Evolutionary conservation across 2,797 vertebrate species (phyloP), one percentile per base, ranked within the genome.

Genomic region (Otus scops): DNA sequence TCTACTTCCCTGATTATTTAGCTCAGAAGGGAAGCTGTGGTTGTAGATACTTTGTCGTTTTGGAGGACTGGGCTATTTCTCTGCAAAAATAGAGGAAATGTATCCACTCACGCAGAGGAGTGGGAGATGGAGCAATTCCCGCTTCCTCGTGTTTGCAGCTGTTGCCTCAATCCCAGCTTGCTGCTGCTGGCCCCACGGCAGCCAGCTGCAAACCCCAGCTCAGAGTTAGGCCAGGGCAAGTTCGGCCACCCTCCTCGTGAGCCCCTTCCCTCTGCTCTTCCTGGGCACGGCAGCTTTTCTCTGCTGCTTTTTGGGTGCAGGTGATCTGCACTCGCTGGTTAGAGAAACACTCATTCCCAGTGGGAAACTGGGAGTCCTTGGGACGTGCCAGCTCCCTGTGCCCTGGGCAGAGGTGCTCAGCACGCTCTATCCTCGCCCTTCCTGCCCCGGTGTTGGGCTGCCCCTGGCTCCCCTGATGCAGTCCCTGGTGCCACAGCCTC

Each of bases 391-490:
- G 28, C 18, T 68, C 26, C 47, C 1, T 36, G 4, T 0, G 3
- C 27, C 26, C 36, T 13, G n/a, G n/a, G n/a, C 60, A 56, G 59
- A 60, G 36, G 59, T 3, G 5, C 6, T 68, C 1, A 1, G n/a
- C 19, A 2, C 0, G 2, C 7, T 47, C 36, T 0, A 3, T 43
- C n/a, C 41, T 78, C 4, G 0, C 24, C 14, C 16, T 20, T 34
- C 24, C 26, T 32, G 21, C 34, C 41, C 3, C 0, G 21, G 18
- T 5, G 3, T 7, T 2, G 1, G 13, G 54, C 41, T 20, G 34
- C 28, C 23, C 20, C 8, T 1, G 4, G 19, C 18, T 74, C n/a
- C 26, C 50, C 32, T 3, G 1, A 4, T 2, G 4, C 38, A 39
- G 54, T 4, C 28, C 27, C 30, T 1, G 0, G 20, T 36, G 32